Conservation (phyloP, 1,140 invertebrate species). For the Cotesia glomerata region DNA sequence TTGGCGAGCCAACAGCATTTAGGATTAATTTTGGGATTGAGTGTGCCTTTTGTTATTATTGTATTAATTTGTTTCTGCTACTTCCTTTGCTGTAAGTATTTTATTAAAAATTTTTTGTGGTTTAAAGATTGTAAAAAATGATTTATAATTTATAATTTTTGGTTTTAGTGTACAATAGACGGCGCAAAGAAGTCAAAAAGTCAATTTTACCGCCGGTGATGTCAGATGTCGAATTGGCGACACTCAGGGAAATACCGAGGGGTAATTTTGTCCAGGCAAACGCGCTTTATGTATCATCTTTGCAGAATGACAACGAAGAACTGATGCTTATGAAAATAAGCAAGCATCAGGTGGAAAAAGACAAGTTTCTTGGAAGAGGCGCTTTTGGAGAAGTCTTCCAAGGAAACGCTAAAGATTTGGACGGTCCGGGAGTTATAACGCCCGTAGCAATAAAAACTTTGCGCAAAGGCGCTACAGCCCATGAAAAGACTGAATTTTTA, state of each 20-base stretch:
- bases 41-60: conserved; percentile 62
- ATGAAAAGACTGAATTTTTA: conserved; percentile 92
- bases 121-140: neutral
- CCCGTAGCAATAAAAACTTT: conserved; percentile 74
- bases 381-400: conserved; percentile 98
- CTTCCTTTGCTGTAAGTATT: conserved; percentile 55
- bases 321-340: conserved; percentile 80
- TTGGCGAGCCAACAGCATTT: conserved; percentile 67
- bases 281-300: conserved; percentile 75
- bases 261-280: conserved; percentile 81
- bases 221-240: conserved; percentile 85
- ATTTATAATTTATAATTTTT: conserved; percentile 19
- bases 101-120: conserved; percentile 10
- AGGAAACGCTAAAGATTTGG: conserved; percentile 76
- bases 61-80: conserved; percentile 55
- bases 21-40: conserved; percentile 67
- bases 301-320: conserved; percentile 69
- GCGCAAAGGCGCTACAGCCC: conserved; percentile 87
- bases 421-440: conserved; percentile 58
- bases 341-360: conserved; percentile 80
- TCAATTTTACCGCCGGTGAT: conserved; percentile 63
- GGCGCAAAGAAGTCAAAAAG: conserved; percentile 68
- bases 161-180: conserved; percentile 55
- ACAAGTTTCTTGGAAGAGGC: conserved; percentile 90
- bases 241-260: conserved; percentile 81